Base-by-base conservation (phyloP, 2,888 invertebrate genomes). In the Drosophila ezoana region DNA sequence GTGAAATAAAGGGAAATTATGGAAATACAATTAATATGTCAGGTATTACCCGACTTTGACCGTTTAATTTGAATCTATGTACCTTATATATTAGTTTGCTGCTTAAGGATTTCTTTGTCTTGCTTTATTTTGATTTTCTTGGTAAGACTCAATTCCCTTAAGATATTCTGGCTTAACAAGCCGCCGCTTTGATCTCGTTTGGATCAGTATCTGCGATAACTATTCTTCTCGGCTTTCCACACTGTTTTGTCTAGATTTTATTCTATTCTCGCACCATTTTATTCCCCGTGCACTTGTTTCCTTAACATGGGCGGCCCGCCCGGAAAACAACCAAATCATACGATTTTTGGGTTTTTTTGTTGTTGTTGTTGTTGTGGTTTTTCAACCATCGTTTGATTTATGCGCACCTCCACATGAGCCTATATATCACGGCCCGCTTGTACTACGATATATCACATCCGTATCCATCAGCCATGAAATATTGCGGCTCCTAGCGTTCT, bases 401-500 rank as follows among this genome's bases (percentile, higher is more conserved):
- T 83, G 83, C 77, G 61, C 63, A 62, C 53, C 83, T 75, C 68
- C 68, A 64, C 70, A 71, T 71, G 87, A 80, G 87, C 68, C 87
- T 67, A 83, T 83, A 83, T 83, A 83, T 88, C 81, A 81, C 73
- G 53, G 11, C 52, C 59, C 59, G 75, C 63, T 73, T 73, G 63
- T 44, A 53, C 59, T 73, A 53, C 79, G 76, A 73, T 85, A 76
- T 82, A 82, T 86, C 72, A 86, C 78, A 86, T 66, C 62, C 75
- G 87, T 80, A 86, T 81, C 81, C 89, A 88, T 86, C 83, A 84
- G 83, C 81, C 65, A 87, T 88, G 83, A 84, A 86, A 86, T 84
- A 86, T 83, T 69, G 75, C 78, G 47, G 56, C 72, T 83, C 65
- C 74, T 67, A 67, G 44, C 35, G 11, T 28, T 40, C 38, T 43